Evolutionary conservation across 2,888 invertebrate species (phyloP).

Genomic region (Noctua comes): DNA sequence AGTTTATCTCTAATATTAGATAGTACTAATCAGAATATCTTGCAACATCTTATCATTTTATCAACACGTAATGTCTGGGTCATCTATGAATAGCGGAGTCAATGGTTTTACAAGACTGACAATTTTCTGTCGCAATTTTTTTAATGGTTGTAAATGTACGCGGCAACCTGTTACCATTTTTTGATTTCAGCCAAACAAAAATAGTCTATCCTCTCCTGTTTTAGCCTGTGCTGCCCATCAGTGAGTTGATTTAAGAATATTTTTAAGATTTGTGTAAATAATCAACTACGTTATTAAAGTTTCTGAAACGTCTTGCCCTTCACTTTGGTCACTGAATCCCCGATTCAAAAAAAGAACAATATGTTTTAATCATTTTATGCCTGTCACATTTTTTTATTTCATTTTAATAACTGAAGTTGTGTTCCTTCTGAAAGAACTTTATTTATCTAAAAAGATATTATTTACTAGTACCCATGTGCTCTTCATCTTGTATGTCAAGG

Average conservation of each 20-base stretch:
- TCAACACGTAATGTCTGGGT: constrained; percentile 5
- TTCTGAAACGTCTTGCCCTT: too few relatives aligned
- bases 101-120: neutral
- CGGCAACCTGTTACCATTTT: too few relatives aligned
- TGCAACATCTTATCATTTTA: constrained; percentile 12
- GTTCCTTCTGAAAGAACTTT: neutral
- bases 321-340: neutral
- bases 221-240: neutral
- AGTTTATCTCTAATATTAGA: constrained; percentile 1
- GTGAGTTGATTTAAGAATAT: too few relatives aligned
- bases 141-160: neutral
- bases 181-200: too few relatives aligned
- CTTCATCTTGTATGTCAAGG: neutral
- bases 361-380: neutral
- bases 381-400: neutral
- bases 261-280: neutral
- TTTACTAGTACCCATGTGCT: neutral
- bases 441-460: neutral
- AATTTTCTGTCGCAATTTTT: neutral
- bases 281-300: neutral
- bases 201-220: neutral
- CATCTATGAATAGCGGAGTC: neutral
- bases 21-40: neutral
- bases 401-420: neutral
- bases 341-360: neutral